These are phyloP conservation scores for Nemoura dubitans DNA, from an alignment of 2,888 invertebrate species.

Conservation along the genomic window DNA sequence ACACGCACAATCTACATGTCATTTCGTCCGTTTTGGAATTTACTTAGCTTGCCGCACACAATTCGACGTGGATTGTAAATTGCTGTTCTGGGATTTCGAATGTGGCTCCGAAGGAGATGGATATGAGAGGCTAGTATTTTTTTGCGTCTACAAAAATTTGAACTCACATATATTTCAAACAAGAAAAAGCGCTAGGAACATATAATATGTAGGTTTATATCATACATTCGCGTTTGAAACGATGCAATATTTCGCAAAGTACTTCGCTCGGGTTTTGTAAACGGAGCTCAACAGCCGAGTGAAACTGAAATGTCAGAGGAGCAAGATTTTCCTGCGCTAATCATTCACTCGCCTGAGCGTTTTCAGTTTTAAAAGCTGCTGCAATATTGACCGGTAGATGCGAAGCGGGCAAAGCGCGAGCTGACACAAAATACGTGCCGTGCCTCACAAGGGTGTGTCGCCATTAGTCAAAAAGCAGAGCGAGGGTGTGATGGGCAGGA, in stretches of 20 bases:
- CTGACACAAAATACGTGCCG: neutral
- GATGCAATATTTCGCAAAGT: neutral
- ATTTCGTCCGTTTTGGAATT: neutral
- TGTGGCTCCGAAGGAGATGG: neutral
- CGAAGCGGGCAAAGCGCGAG: neutral
- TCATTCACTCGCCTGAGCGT: neutral
- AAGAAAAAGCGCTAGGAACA: too few species aligned
- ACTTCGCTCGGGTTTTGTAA: neutral
- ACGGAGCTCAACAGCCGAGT: neutral
- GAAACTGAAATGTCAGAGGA: neutral
- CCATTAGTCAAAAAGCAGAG: neutral
- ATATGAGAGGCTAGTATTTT: neutral
- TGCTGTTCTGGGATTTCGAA: neutral
- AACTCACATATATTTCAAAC: neutral
- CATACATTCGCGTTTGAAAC: neutral
- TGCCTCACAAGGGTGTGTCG: neutral
- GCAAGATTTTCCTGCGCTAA: neutral
- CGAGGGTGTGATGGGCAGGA: neutral
- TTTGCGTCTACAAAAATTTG: neutral
- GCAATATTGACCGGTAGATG: neutral
- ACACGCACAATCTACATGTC: constrained; percentile 1
- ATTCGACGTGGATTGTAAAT: neutral
- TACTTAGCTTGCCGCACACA: neutral
- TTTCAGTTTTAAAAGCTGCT: neutral
- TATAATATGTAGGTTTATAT: too few species aligned